These are phyloP conservation scores for Calameuta idolon DNA, from an alignment of 2,888 invertebrate species.

Conservation along the genomic window DNA sequence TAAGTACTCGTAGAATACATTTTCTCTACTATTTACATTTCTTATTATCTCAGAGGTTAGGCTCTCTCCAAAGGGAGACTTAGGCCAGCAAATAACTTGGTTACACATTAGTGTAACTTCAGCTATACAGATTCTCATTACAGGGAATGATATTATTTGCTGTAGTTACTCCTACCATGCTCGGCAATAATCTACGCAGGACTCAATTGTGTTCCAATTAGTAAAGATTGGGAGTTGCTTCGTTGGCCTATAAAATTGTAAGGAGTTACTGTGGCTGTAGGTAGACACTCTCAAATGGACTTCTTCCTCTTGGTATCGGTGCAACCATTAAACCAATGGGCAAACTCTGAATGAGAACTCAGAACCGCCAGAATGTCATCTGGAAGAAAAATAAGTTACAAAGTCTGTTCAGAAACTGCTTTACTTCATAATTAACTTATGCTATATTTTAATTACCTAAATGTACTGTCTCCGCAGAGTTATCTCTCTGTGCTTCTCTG, in stretches of 20 bases:
- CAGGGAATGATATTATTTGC: neutral
- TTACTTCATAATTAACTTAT: neutral
- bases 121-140: neutral
- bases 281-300: constrained; percentile 62
- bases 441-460: neutral
- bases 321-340: constrained; percentile 69
- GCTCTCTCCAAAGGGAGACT: neutral
- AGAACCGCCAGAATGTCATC: constrained; percentile 74
- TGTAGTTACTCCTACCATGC: neutral
- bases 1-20: neutral
- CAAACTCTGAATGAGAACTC: constrained; percentile 72
- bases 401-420: constrained; percentile 23
- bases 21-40: neutral
- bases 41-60: neutral
- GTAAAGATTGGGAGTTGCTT: neutral
- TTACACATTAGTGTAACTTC: neutral
- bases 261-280: constrained; percentile 40
- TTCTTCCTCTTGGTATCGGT: constrained; percentile 55
- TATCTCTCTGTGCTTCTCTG: neutral
- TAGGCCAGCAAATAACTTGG: neutral
- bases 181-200: neutral
- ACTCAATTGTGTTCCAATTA: neutral
- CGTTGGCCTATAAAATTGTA: neutral
- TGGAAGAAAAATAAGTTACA: constrained; percentile 58
- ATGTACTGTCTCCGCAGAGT: neutral